Conservation (phyloP, 2,888 invertebrate species). For the Drosophila seclusa region DNA sequence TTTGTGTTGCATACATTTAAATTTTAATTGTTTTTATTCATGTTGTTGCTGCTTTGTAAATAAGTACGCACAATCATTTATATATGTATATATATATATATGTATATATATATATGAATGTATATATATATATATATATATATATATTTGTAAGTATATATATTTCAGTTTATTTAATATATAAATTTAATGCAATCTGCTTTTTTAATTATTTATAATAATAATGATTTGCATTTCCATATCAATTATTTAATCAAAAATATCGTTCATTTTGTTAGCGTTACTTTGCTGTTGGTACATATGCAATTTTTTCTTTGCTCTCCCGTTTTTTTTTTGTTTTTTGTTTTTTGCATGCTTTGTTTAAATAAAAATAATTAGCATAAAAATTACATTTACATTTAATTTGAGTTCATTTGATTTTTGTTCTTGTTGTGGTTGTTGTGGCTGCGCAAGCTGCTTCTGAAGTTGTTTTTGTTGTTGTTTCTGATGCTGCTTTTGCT, state of each 20-base stretch:
- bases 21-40: conserved; percentile 45
- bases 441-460: conserved; percentile 62
- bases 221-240: conserved; percentile 67
- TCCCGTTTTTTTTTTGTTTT: conserved; percentile 24
- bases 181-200: conserved; percentile 53
- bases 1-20: conserved; percentile 49
- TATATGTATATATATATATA: conserved; percentile 36
- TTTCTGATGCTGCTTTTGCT: conserved; percentile 60
- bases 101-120: conserved; percentile 13
- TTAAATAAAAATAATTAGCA: conserved; percentile 84
- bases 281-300: conserved; percentile 58
- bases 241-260: conserved; percentile 78
- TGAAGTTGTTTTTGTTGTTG: conserved; percentile 56
- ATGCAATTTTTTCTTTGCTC: conserved; percentile 42
- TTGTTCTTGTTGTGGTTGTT: conserved; percentile 68
- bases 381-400: conserved; percentile 84
- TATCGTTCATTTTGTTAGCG: conserved; percentile 53
- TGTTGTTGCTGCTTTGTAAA: conserved; percentile 73
- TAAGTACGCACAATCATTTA: conserved; percentile 66
- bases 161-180: conserved; percentile 24
- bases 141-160: conserved; percentile 21
- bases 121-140: conserved; percentile 32
- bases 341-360: conserved; percentile 40
- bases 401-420: conserved; percentile 85
- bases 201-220: conserved; percentile 68